Evolutionary conservation across 2,113 vertebrate species (phyloP).

Genomic region (Carassius carassius): DNA sequence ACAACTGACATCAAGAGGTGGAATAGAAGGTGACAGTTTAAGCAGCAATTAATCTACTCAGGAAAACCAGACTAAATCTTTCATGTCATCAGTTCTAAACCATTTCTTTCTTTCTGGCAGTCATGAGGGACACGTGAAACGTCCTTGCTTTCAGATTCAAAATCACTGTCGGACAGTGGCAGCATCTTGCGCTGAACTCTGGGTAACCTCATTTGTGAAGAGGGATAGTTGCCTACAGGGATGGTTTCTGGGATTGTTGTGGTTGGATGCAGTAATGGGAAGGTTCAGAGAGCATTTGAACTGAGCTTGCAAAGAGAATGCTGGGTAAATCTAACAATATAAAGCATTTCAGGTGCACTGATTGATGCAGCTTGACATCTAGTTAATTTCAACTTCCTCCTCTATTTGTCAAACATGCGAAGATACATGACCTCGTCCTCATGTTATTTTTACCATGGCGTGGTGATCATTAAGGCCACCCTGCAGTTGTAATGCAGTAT

Average conservation of each 20-base stretch:
- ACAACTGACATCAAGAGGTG: constrained; percentile 31
- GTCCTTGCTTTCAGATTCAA: constrained; percentile 13
- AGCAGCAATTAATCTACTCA: not conserved
- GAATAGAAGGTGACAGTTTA: constrained; percentile 62
- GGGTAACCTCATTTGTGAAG: constrained; percentile 69
- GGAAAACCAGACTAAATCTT: not conserved
- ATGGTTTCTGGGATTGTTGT: constrained; percentile 61
- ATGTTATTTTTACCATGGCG: constrained; percentile 18
- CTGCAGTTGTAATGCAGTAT: not conserved
- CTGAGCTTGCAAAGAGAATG: constrained; percentile 46
- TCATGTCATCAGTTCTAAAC: not conserved
- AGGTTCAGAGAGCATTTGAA: constrained; percentile 62
- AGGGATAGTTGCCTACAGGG: constrained; percentile 65
- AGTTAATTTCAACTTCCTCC: constrained; percentile 13
- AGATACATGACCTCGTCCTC: constrained; percentile 27
- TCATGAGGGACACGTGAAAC: not conserved
- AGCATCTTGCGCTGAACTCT: constrained; percentile 66
- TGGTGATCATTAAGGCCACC: not conserved
- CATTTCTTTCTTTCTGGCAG: not conserved
- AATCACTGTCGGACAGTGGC: constrained; percentile 8
- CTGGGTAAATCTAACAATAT: not conserved
- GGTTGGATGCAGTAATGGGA: constrained; percentile 51
- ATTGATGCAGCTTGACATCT: constrained; percentile 23
- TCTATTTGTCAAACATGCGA: not conserved
- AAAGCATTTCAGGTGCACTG: not conserved